These are phyloP conservation scores for Phasianus colchicus DNA, from an alignment of 2,113 vertebrate species.

Conservation along the genomic window DNA sequence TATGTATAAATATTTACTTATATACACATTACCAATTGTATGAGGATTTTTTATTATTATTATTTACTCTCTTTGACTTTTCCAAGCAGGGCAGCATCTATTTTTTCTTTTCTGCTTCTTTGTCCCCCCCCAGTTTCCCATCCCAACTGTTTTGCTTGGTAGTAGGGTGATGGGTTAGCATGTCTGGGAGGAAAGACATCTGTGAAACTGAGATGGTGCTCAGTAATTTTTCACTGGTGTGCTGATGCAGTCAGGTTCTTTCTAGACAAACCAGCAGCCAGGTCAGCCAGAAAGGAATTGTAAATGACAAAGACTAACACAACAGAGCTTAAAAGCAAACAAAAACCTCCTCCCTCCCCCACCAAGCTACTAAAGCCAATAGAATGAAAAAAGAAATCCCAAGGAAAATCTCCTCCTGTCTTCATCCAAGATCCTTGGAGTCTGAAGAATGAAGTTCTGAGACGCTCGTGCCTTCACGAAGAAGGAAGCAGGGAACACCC, in stretches of 20 bases:
- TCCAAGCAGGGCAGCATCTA: not conserved
- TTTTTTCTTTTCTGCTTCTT: not conserved
- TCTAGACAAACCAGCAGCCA: not conserved
- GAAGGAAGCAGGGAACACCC: not conserved
- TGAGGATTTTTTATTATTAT: not conserved
- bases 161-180: not conserved
- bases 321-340: not conserved
- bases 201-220: not conserved
- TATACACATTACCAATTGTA: not conserved
- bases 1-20: not conserved
- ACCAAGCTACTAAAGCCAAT: not conserved
- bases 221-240: not conserved
- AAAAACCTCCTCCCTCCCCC: not conserved
- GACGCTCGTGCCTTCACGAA: not conserved
- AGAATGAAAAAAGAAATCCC: not conserved
- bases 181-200: not conserved
- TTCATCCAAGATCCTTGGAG: not conserved
- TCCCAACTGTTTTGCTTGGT: not conserved
- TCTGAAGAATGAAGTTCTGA: not conserved
- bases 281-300: not conserved
- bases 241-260: not conserved
- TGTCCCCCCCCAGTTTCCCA: not conserved
- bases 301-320: not conserved
- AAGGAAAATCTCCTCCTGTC: not conserved
- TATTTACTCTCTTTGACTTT: not conserved